A percentile compares a stretch with the other conserved stretches of the same genome.
phyloP scores from a whole-genome alignment of 2,797 vertebrate species.

The Oreochromis grahami region DNA sequence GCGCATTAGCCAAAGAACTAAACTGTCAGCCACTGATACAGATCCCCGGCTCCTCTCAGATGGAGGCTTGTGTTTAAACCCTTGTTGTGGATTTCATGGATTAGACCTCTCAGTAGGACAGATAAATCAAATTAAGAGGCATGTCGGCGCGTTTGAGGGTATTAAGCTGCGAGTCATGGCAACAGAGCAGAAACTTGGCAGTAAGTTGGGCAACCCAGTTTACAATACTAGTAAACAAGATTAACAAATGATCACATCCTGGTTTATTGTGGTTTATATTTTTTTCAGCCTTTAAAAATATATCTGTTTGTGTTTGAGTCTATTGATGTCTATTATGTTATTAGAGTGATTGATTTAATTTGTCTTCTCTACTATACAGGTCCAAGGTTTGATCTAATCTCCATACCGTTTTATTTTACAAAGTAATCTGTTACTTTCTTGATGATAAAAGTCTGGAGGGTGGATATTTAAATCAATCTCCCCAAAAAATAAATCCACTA shows the following conservation, averaged over 20 bases:
- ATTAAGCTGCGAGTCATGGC: slow-evolving; percentile 15
- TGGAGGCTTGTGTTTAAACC: slow-evolving; percentile 40
- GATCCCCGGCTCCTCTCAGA: slow-evolving; percentile 32
- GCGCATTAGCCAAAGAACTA: slow-evolving; percentile 37
- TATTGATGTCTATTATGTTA: background rate
- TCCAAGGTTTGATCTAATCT: background rate
- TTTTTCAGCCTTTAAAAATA: background rate
- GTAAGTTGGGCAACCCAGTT: background rate
- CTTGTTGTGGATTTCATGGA: slow-evolving; percentile 62
- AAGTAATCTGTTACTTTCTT: background rate
- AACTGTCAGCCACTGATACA: slow-evolving; percentile 35
- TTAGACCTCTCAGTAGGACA: slow-evolving; percentile 48
- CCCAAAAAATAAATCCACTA: background rate
- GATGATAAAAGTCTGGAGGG: background rate
- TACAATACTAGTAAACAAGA: slow-evolving; percentile 1
- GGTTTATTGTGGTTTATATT: background rate
- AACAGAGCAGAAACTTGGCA: slow-evolving; percentile 26
- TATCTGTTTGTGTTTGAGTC: background rate
- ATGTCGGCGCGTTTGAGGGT: slow-evolving; percentile 31
- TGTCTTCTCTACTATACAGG: background rate
- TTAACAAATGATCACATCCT: background rate
- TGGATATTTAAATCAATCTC: background rate
- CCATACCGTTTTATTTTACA: background rate
- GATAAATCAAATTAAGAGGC: slow-evolving; percentile 58
- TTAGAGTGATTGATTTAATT: background rate